phyloP scores from a whole-genome alignment of 2,113 vertebrate species.

The Serilophus lunatus region DNA sequence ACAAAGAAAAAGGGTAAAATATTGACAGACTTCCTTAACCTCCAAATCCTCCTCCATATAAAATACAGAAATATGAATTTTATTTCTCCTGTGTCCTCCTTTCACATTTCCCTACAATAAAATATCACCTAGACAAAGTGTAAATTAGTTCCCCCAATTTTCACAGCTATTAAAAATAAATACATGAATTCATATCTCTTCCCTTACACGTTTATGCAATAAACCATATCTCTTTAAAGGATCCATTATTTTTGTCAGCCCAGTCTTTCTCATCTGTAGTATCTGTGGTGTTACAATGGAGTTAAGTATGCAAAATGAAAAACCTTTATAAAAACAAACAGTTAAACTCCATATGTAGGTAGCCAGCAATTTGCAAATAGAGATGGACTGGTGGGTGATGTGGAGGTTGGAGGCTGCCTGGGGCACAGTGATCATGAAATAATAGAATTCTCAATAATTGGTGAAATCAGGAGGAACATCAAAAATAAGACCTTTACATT shows the following conservation, averaged over 20 bases:
- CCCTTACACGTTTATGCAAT: not conserved
- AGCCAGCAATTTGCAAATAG: too few species aligned
- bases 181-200: not conserved
- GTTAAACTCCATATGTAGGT: not conserved
- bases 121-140: not conserved
- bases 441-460: too few species aligned
- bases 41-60: not conserved
- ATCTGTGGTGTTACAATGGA: not conserved
- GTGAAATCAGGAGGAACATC: too few species aligned
- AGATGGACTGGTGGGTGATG: too few species aligned
- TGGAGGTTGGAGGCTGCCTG: too few species aligned
- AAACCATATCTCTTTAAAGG: not conserved
- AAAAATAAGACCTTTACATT: too few species aligned
- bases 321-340: not conserved
- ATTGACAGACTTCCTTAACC: not conserved
- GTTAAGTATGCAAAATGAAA: not conserved
- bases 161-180: slow-evolving; percentile 8
- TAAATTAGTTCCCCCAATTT: not conserved
- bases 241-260: not conserved
- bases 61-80: not conserved
- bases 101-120: not conserved
- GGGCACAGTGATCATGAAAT: too few species aligned
- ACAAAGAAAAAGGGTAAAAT: not conserved
- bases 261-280: not conserved
- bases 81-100: not conserved